Conservation (phyloP, 2,113 vertebrate genomes). For the Oenanthe melanoleuca region DNA sequence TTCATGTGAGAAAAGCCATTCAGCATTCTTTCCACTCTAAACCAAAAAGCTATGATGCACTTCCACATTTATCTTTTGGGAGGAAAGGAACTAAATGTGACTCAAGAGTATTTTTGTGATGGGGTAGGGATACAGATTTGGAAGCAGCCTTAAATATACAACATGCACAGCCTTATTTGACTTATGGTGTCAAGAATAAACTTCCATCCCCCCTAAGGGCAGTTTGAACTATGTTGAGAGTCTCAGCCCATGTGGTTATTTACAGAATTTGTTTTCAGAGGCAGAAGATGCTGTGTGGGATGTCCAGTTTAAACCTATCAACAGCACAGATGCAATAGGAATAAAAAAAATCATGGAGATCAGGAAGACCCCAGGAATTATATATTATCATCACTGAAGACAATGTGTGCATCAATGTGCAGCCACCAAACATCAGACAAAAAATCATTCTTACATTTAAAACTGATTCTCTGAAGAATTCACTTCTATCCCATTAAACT, state of each 20-base stretch:
- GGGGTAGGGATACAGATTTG: neutral
- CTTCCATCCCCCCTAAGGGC: neutral
- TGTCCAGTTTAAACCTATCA: neutral
- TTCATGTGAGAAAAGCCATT: constrained; percentile 5
- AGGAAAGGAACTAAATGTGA: neutral
- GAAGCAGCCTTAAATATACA: neutral
- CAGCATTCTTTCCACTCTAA: constrained; percentile 15
- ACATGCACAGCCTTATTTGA: neutral
- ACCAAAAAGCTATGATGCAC: neutral
- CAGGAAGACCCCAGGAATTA: neutral
- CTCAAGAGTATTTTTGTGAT: neutral
- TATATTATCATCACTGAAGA: neutral
- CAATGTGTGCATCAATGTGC: neutral
- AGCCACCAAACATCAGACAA: neutral
- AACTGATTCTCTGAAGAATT: neutral
- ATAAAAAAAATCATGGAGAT: neutral
- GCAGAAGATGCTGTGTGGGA: neutral
- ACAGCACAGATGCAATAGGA: neutral
- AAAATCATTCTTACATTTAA: neutral
- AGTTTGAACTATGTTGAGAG: neutral
- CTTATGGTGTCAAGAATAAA: neutral
- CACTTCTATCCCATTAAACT: neutral
- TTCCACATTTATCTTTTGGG: neutral
- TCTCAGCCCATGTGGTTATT: neutral
- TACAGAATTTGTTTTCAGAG: neutral